phyloP scores from a whole-genome alignment of 2,888 invertebrate genomes.

The Cheilosia grossa region DNA sequence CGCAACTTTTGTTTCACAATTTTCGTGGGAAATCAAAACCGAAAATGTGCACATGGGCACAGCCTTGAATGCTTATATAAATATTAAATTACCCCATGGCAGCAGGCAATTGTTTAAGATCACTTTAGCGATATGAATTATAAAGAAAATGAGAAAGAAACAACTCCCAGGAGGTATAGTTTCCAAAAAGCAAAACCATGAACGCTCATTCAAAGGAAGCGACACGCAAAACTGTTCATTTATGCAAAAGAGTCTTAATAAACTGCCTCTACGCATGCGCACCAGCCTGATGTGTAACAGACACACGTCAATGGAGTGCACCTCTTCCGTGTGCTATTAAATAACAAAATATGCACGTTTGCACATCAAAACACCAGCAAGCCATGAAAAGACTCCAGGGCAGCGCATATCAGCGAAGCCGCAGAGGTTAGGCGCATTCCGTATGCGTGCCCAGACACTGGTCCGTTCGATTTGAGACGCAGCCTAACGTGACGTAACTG shows the following conservation, averaged over 20 bases:
- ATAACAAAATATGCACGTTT: constrained; percentile 67
- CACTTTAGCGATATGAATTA: constrained; percentile 40
- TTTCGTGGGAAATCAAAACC: constrained; percentile 8
- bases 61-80: constrained; percentile 23
- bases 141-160: constrained; percentile 29
- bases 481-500: constrained; percentile 67
- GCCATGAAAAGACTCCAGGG: constrained; percentile 18
- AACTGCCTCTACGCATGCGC: constrained; percentile 65
- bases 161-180: constrained; percentile 4
- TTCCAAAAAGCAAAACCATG: constrained; percentile 25
- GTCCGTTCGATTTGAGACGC: constrained; percentile 55
- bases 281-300: constrained; percentile 66
- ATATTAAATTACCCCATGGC: constrained; percentile 55
- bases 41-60: neutral
- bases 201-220: constrained; percentile 62
- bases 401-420: constrained; percentile 22
- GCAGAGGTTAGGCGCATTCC: constrained; percentile 23
- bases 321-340: constrained; percentile 71
- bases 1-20: neutral
- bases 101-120: constrained; percentile 56
- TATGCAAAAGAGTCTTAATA: constrained; percentile 70
- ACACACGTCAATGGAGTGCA: constrained; percentile 71
- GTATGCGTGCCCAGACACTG: constrained; percentile 68
- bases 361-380: constrained; percentile 37
- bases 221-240: constrained; percentile 71